These are phyloP conservation scores for Daphoenositta chrysoptera DNA, from an alignment of 2,113 vertebrate species.

Conservation along the genomic window DNA sequence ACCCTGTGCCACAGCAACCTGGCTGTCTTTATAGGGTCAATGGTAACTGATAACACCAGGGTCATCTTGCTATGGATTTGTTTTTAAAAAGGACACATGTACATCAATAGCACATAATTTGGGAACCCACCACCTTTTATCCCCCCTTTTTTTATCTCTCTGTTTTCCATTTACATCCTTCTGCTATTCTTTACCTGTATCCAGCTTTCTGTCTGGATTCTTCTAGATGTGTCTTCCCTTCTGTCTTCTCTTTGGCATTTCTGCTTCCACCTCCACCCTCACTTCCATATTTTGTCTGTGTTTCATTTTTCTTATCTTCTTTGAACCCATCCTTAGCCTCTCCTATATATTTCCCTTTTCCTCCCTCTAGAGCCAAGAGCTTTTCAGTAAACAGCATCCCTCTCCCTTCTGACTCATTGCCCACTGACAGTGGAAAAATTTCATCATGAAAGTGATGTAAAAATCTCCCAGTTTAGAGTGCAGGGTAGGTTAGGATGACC, in stretches of 20 bases:
- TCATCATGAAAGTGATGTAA: background rate
- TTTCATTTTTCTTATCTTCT: conserved; percentile 8
- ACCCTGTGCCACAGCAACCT: background rate
- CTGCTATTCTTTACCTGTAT: background rate
- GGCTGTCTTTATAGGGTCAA: background rate
- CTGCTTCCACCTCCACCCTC: background rate
- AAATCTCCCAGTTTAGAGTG: background rate
- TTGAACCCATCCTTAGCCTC: background rate
- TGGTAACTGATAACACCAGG: background rate
- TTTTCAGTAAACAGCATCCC: conserved; percentile 13
- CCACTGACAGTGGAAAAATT: conserved; percentile 4
- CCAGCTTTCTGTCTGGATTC: background rate
- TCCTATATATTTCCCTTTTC: background rate
- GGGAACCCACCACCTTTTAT: background rate
- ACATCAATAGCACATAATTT: background rate
- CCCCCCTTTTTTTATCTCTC: background rate
- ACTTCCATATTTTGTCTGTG: background rate
- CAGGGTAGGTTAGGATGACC: background rate
- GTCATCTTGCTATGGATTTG: background rate
- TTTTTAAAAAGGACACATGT: background rate
- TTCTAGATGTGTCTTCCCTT: background rate
- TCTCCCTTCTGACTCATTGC: conserved; percentile 15
- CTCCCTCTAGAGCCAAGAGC: background rate
- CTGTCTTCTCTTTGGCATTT: background rate
- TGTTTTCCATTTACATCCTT: background rate